phyloP scores from a whole-genome alignment of 1,140 invertebrate genomes.

The Zaprionus lachaisei region DNA sequence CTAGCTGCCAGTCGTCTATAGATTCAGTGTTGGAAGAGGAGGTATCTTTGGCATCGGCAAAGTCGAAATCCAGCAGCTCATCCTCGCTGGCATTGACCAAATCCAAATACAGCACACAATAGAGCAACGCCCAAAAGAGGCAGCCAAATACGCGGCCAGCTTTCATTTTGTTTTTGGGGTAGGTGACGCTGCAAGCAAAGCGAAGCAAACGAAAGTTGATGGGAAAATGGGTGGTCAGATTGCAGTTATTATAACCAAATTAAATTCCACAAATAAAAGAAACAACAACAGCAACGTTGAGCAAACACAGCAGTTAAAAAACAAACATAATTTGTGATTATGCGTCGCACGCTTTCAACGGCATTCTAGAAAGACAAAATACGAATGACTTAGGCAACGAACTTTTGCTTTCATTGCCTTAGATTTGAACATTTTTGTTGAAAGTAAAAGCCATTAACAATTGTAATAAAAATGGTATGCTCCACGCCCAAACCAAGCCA shows the following conservation, averaged over 20 bases:
- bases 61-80: constrained; percentile 76
- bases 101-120: constrained; percentile 74
- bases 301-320: constrained; percentile 19
- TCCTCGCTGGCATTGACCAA: constrained; percentile 65
- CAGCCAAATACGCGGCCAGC: constrained; percentile 59
- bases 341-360: constrained; percentile 53
- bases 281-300: constrained; percentile 26
- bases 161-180: constrained; percentile 66
- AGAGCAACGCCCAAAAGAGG: constrained; percentile 76
- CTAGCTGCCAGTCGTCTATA: constrained; percentile 64
- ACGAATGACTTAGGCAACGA: constrained; percentile 54
- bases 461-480: constrained; percentile 53
- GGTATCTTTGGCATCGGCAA: constrained; percentile 58
- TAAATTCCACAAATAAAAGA: constrained; percentile 48
- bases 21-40: background rate
- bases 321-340: constrained; percentile 39
- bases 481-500: constrained; percentile 21
- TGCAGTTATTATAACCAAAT: constrained; percentile 62
- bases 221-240: constrained; percentile 63
- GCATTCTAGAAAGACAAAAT: constrained; percentile 37
- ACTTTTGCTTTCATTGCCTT: constrained; percentile 52
- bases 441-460: constrained; percentile 78
- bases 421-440: constrained; percentile 52
- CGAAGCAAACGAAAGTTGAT: constrained; percentile 68
- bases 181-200: constrained; percentile 43